These are phyloP conservation scores for Griposia aprilina DNA, from an alignment of 2,888 invertebrate species.

Conservation along the genomic window DNA sequence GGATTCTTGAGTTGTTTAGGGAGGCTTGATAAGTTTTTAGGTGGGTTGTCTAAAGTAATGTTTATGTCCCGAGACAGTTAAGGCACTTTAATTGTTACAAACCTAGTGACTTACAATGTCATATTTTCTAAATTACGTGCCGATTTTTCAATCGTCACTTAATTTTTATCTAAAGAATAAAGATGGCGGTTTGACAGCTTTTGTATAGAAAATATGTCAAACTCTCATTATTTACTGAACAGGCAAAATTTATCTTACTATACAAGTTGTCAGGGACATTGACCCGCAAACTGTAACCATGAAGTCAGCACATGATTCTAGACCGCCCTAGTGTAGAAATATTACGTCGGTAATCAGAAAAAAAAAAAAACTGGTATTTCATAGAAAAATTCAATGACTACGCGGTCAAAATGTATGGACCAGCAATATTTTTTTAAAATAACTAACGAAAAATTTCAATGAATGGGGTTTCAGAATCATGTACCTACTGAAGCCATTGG, in stretches of 20 bases:
- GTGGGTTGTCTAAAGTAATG: not conserved
- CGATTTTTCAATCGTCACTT: not conserved
- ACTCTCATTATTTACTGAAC: not conserved
- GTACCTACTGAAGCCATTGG: too few species aligned
- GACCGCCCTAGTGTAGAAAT: too few species aligned
- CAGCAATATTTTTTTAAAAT: too few species aligned
- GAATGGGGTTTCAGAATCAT: too few species aligned
- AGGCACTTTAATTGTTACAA: not conserved
- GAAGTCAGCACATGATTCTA: too few species aligned
- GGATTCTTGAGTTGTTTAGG: constrained; percentile 11
- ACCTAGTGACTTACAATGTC: not conserved
- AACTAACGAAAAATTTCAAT: too few species aligned
- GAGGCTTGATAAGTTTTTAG: constrained; percentile 12
- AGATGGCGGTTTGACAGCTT: not conserved
- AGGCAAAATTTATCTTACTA: not conserved
- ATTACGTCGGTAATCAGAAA: too few species aligned
- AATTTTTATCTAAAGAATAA: not conserved
- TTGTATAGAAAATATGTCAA: not conserved
- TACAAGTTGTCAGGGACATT: not conserved
- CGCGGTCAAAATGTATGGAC: too few species aligned
- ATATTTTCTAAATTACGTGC: not conserved
- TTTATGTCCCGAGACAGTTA: not conserved
- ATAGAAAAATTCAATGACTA: too few species aligned
- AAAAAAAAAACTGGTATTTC: too few species aligned
- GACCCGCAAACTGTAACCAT: too few species aligned